Conservation (phyloP, 2,113 vertebrate genomes). For the Xenus cinereus region DNA sequence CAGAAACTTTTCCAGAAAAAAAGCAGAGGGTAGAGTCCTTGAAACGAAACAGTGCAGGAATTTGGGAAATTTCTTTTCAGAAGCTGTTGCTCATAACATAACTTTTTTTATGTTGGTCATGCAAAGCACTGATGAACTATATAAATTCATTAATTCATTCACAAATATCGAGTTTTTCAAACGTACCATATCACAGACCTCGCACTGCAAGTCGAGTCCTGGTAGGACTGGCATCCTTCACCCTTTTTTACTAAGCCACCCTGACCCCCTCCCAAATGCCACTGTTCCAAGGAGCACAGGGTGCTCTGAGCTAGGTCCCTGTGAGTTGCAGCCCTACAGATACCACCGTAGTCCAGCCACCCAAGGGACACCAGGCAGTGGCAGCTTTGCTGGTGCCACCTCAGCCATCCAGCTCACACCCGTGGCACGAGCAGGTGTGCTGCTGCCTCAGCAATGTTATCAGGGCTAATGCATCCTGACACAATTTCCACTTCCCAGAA, state of each 20-base stretch:
- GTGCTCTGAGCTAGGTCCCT: neutral
- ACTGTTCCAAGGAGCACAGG: neutral
- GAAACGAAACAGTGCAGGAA: neutral
- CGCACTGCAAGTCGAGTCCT: neutral
- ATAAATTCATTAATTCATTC: neutral
- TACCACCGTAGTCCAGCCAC: neutral
- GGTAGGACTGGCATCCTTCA: neutral
- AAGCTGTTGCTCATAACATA: neutral
- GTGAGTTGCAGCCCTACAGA: neutral
- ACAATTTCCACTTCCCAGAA: neutral
- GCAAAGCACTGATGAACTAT: neutral
- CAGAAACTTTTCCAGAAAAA: neutral
- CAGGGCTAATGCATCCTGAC: neutral
- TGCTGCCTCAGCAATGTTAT: neutral
- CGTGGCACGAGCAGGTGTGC: accelerated
- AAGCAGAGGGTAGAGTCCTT: neutral
- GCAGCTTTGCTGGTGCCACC: neutral
- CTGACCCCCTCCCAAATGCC: neutral
- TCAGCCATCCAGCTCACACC: neutral
- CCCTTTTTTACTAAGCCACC: neutral
- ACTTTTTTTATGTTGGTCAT: neutral
- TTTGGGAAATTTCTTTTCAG: neutral
- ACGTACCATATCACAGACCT: neutral
- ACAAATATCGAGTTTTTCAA: neutral
- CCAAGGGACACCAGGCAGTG: neutral